Base-by-base conservation (phyloP, 2,113 vertebrate genomes). In the Theristicus caerulescens region DNA sequence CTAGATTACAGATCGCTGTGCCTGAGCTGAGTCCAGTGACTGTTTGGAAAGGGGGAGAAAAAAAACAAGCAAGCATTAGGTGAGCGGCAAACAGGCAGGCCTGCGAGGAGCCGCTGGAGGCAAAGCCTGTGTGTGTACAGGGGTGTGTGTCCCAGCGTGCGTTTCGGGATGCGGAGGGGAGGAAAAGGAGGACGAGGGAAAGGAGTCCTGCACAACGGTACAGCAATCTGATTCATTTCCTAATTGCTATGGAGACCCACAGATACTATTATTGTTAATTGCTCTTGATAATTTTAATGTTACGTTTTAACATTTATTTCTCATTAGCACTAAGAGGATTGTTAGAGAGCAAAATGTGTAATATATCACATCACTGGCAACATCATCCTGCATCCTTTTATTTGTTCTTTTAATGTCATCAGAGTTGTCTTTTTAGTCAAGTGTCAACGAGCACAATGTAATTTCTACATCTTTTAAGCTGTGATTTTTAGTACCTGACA, bases 1-100 rank as follows among this genome's bases (percentile, higher is more conserved):
- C 61, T 88, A 96, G 96, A 97, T 96, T 96, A 97, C 96, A 96
- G 98, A 98, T 97, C 96, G 81, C 72, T 83, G 95, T 96, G 90
- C 95, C 98, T 88, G 82, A 93, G 95, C 93, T 1, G 82, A 94
- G 97, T 96, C 97, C 91, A 71, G 97, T 51, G 46, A 82, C 92
- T 69, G 87, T 86, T 94, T 32, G 93, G 93, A 93, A 94, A 93
- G n/a, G 70, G 81, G 65, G 78, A 87, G 81, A 52, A 88, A 76
- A 88, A 81, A 91, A 79, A 11, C 90, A 97, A 96, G 93, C 80
- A 94, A 67, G 67, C 32, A 5, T 77, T 69, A 83, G 88, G 89
- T 55, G 81, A 69, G 55, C 3, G 0, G 24, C 59, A 42, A 61
- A 72, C 71, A 83, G 88, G 72, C 55, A 47, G 85, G 55, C 32